A percentile compares a stretch with the other conserved stretches of the same genome.
Conservation (phyloP, 1,140 invertebrate species). For the Stegodyphus dumicola region DNA sequence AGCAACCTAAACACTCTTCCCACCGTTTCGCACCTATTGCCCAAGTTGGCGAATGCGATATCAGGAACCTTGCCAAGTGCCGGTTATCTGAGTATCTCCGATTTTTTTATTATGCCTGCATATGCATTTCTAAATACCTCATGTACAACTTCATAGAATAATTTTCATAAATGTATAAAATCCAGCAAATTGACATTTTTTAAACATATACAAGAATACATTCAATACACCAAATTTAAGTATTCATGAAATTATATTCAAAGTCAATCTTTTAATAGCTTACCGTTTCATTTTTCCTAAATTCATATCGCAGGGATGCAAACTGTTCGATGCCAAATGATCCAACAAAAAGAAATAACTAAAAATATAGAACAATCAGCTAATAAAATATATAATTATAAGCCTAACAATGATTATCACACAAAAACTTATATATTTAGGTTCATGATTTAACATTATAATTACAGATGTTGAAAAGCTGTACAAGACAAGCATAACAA, state of each 20-base stretch:
- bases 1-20: too few species aligned
- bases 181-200: not conserved
- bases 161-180: not conserved
- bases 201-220: not conserved
- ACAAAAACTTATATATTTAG: too few species aligned
- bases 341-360: conserved; percentile 44
- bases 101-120: not conserved
- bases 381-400: too few species aligned
- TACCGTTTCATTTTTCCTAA: conserved; percentile 30
- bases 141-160: not conserved
- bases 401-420: too few species aligned
- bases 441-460: too few species aligned
- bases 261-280: not conserved
- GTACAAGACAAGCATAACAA: too few species aligned
- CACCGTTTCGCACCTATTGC: too few species aligned
- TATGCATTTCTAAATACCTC: not conserved
- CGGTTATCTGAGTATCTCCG: too few species aligned
- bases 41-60: too few species aligned
- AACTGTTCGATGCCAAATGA: conserved; percentile 46
- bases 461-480: too few species aligned
- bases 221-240: not conserved
- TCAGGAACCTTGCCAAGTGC: too few species aligned
- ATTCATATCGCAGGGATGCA: conserved; percentile 59
- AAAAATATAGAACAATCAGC: not conserved
- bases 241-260: not conserved